Percentiles rank a stretch among this genome's conserved stretches.
phyloP scores from a whole-genome alignment of 37 sponge, comb jelly and placozoan species.

The Beroe ovata region DNA sequence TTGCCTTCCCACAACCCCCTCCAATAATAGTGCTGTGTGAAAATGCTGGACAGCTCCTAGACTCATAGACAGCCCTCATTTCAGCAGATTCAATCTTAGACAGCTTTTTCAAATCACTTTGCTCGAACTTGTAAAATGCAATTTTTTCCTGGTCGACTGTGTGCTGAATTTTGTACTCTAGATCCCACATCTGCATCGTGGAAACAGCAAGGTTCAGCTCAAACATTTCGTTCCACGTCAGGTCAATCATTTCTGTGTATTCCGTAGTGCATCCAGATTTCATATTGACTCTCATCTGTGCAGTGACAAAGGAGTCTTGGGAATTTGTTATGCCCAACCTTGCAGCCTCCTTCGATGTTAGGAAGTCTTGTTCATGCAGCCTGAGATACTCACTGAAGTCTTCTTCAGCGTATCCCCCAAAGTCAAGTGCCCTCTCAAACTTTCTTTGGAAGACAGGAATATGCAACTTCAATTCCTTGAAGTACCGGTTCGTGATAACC shows the following conservation, averaged over 20 bases:
- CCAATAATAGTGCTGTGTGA: background rate
- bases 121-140: background rate
- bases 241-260: background rate
- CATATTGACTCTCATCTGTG: background rate
- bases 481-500: background rate
- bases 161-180: background rate
- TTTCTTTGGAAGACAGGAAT: conserved; percentile 1
- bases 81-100: background rate
- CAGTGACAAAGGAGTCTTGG: background rate
- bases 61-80: background rate
- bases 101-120: background rate
- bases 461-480: conserved; percentile 11
- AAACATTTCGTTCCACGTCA: background rate
- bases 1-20: background rate
- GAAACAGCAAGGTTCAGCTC: background rate
- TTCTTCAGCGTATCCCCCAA: background rate
- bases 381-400: conserved; percentile 1
- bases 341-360: background rate
- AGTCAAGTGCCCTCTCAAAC: background rate
- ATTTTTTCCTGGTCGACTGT: background rate
- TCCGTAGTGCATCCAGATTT: background rate
- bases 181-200: conserved; percentile 21
- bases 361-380: background rate
- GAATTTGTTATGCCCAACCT: background rate
- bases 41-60: conserved; percentile 16